phyloP scores from a whole-genome alignment of 2,797 vertebrate genomes.

The Chrysocyon brachyurus region DNA sequence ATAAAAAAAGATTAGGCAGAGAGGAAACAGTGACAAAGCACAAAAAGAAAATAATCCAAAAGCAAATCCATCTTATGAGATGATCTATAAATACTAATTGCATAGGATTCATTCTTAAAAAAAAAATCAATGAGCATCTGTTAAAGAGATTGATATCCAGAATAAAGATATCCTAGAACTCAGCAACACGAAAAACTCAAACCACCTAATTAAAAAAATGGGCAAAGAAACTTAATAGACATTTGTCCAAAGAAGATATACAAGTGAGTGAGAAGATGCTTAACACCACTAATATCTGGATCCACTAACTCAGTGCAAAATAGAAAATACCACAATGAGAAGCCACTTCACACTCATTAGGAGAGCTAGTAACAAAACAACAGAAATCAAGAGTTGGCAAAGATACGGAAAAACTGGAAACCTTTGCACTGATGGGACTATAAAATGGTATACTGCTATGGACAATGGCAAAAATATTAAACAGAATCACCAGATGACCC shows the following conservation, averaged over 20 bases:
- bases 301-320: neutral
- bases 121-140: neutral
- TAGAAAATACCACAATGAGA: neutral
- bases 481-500: neutral
- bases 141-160: neutral
- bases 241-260: neutral
- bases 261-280: neutral
- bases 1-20: neutral
- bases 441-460: neutral
- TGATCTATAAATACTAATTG: neutral
- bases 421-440: neutral
- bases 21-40: neutral
- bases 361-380: neutral
- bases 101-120: neutral
- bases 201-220: neutral
- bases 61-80: neutral
- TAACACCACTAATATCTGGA: neutral
- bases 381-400: neutral
- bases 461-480: neutral
- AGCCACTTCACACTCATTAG: neutral
- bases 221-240: neutral
- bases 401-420: neutral
- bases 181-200: neutral
- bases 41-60: neutral
- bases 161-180: neutral